Evolutionary conservation across 1,140 invertebrate genomes (phyloP), one percentile per base, ranked within the genome.

Genomic region (Amphibalanus amphitrite): DNA sequence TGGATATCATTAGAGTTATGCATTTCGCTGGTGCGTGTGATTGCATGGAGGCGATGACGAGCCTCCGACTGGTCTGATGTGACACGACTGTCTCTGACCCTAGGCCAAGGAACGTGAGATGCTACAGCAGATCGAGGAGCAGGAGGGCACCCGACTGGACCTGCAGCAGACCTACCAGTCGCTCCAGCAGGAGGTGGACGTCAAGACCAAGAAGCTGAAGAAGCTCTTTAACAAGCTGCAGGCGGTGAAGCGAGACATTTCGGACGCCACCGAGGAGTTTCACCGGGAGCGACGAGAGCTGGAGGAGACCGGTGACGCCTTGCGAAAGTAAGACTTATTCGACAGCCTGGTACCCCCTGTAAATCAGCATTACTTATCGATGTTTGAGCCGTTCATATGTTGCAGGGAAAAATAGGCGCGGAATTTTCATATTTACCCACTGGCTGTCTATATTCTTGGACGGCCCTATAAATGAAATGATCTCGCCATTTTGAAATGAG

Each of bases 171-270:
- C 90, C 0, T 95, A 91, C 78, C 84, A 89, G 20, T 92, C 87
- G 71, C 80, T 96, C 28, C 91, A 95, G 78, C 91, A 95, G 79
- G 92, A 95, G 81, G 91, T 95, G 1, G 93, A 96, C 79, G 84
- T 89, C 29, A 96, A 95, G 80, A 91, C 90, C n/a, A 90, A 89
- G 76, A 92, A 94, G 83, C 81, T 90, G 30, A 90, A 90, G 75
- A 89, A 90, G 79, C 77, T 90, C 71, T 85, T 87, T 76, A 80
- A 82, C 29, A 87, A 88, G 76, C 78, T 87, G 47, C 83, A 88
- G 78, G 79, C 80, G 65, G 81, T 82, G 20, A 83, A 83, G 74
- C 81, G 83, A 69, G 92, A 96, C 77, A 85, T 93, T 4, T 85
- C 87, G 69, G 92, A 94, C 76, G 84, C 89, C n/a, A 89, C 89